Conservation (phyloP, 2,113 vertebrate genomes). For the Hyla sarda region DNA sequence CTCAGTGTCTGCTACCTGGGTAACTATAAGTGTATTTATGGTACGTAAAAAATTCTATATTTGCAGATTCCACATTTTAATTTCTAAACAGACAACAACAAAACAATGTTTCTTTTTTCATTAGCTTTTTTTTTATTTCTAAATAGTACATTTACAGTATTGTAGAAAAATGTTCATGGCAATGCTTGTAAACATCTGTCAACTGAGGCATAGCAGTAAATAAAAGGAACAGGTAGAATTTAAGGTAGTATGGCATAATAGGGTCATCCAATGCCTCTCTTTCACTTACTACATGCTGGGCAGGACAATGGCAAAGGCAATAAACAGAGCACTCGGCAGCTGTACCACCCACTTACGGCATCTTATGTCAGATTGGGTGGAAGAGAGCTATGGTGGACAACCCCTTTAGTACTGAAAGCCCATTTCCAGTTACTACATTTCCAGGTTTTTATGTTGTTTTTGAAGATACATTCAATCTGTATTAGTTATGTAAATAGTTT, state of each 20-base stretch:
- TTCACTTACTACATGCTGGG: too few relatives aligned
- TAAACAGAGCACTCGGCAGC: too few relatives aligned
- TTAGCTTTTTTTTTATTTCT: neutral
- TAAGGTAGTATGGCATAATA: neutral
- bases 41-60: too few relatives aligned
- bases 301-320: too few relatives aligned
- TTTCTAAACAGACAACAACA: neutral
- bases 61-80: neutral
- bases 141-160: neutral
- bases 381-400: too few relatives aligned
- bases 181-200: conserved; percentile 27
- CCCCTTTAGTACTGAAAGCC: neutral
- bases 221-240: neutral
- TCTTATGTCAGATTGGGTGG: too few relatives aligned
- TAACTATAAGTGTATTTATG: too few relatives aligned
- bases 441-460: neutral
- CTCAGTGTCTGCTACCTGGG: too few relatives aligned
- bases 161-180: neutral
- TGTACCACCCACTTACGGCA: too few relatives aligned
- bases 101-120: neutral
- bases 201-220: neutral
- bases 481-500: neutral
- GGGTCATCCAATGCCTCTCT: neutral
- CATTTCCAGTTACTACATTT: neutral
- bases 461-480: neutral